These are phyloP conservation scores for Neoascia interrupta DNA, from an alignment of 2,888 invertebrate species.

Conservation along the genomic window DNA sequence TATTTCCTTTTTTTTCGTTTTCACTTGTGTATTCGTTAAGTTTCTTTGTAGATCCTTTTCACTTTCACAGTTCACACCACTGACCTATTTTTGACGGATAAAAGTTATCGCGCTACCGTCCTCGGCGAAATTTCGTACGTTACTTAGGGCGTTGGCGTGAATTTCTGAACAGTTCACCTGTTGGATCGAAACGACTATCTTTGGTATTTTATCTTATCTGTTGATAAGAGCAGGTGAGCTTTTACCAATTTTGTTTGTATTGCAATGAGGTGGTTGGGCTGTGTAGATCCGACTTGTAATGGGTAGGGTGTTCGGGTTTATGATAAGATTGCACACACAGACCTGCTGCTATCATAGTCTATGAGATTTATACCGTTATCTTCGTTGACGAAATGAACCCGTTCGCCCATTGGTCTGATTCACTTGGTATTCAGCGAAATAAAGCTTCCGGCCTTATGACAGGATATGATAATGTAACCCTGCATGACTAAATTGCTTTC, in stretches of 20 bases:
- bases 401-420: constrained; percentile 38
- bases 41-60: not conserved
- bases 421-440: constrained; percentile 50
- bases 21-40: not conserved
- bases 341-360: not conserved
- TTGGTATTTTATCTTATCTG: constrained; percentile 61
- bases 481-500: constrained; percentile 20
- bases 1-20: not conserved
- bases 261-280: not conserved
- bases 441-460: constrained; percentile 6
- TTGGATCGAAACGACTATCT: constrained; percentile 41
- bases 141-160: constrained; percentile 64
- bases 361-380: not conserved
- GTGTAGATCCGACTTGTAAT: too few relatives aligned
- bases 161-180: constrained; percentile 48
- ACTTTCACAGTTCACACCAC: constrained; percentile 36
- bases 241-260: constrained; percentile 37
- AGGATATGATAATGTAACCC: constrained; percentile 10
- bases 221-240: constrained; percentile 30
- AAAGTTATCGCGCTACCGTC: constrained; percentile 49
- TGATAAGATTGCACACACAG: constrained; percentile 26
- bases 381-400: not conserved
- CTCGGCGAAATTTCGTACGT: constrained; percentile 49
- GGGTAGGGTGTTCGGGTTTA: too few relatives aligned
- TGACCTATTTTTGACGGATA: constrained; percentile 53